A percentile compares a stretch with the other conserved stretches of the same genome.
Evolutionary conservation across 2,888 invertebrate genomes (phyloP).

Genomic region (Podabrus alpinus): DNA sequence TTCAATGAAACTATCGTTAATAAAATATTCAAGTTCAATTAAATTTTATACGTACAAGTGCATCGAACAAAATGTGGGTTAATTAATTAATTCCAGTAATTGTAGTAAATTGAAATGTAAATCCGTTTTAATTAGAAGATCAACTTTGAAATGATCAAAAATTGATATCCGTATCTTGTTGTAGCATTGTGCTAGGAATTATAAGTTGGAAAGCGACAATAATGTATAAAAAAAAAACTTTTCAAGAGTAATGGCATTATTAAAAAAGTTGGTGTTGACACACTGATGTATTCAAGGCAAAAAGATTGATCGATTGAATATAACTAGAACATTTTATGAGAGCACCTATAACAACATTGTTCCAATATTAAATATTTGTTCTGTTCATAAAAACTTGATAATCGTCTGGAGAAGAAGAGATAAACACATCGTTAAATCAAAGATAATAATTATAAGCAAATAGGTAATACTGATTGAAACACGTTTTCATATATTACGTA

Average conservation of each 20-base stretch:
- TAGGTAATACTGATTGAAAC: not conserved
- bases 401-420: not conserved
- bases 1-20: not conserved
- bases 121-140: not conserved
- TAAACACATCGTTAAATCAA: not conserved
- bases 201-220: too few species aligned
- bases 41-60: not conserved
- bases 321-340: not conserved
- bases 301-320: not conserved
- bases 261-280: not conserved
- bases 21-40: not conserved
- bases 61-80: not conserved
- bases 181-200: not conserved
- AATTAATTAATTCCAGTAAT: not conserved
- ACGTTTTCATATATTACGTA: not conserved
- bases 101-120: not conserved
- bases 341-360: not conserved
- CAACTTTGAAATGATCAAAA: too few species aligned
- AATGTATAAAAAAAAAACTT: not conserved
- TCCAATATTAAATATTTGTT: not conserved
- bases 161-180: too few species aligned
- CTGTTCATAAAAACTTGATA: not conserved
- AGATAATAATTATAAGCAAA: not conserved
- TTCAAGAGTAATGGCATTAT: not conserved
- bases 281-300: not conserved